Evolutionary conservation across 2,113 vertebrate genomes (phyloP).

Genomic region (Abramis brama): DNA sequence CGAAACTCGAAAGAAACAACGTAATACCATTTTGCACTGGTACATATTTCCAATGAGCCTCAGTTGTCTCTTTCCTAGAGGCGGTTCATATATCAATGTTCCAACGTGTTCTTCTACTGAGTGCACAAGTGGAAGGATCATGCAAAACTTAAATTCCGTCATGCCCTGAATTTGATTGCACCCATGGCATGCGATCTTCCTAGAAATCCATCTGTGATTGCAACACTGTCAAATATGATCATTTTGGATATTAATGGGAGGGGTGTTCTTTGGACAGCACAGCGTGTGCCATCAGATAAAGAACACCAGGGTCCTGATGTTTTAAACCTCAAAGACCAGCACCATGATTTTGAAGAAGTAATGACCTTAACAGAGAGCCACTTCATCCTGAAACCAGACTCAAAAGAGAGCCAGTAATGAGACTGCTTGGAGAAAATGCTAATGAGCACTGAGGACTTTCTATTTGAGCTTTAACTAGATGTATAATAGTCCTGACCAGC

Average conservation of each 20-base stretch:
- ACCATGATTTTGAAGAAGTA: not conserved
- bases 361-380: not conserved
- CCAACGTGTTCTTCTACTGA: not conserved
- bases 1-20: not conserved
- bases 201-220: conserved; percentile 3
- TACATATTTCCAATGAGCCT: not conserved
- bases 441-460: conserved; percentile 31
- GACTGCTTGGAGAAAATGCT: conserved; percentile 13
- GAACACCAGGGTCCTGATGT: not conserved
- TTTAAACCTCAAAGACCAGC: not conserved
- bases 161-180: conserved; percentile 14
- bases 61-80: not conserved
- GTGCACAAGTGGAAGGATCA: not conserved
- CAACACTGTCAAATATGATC: not conserved
- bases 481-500: conserved; percentile 16
- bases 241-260: not conserved
- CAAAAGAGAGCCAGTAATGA: conserved; percentile 38
- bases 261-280: conserved; percentile 1
- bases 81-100: not conserved
- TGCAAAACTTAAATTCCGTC: not conserved
- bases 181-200: not conserved
- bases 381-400: conserved; percentile 24
- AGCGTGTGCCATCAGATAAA: not conserved
- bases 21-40: not conserved
- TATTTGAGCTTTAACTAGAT: conserved; percentile 38